These are phyloP conservation scores for Stratiomys singularior DNA, from an alignment of 2,888 invertebrate species.

Conservation along the genomic window DNA sequence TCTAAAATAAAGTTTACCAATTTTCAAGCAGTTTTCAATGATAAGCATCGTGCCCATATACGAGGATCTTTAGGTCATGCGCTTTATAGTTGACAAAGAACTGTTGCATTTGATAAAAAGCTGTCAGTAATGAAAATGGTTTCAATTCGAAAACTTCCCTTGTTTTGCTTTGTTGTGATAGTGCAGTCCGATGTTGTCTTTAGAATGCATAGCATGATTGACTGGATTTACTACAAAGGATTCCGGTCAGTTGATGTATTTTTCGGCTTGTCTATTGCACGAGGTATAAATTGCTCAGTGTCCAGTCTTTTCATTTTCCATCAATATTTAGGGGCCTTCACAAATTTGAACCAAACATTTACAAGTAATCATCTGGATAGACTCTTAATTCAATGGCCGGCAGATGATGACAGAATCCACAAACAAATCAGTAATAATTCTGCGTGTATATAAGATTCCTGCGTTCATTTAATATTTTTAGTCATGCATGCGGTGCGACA, in stretches of 20 bases:
- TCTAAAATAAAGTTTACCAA: too few species aligned
- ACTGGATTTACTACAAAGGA: neutral
- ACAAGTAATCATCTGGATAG: neutral
- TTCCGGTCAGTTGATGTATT: neutral
- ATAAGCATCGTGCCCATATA: too few species aligned
- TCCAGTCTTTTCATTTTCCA: too few species aligned
- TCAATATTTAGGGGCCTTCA: neutral
- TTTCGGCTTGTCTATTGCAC: constrained; percentile 20
- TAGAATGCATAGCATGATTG: neutral
- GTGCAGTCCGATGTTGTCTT: neutral
- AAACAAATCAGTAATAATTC: neutral
- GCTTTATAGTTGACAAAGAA: too few species aligned
- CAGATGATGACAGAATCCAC: neutral
- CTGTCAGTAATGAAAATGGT: neutral
- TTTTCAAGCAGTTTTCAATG: too few species aligned
- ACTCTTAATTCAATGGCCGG: neutral
- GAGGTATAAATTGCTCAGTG: neutral
- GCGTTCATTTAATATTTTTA: neutral
- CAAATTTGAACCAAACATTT: neutral
- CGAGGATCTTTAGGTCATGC: too few species aligned
- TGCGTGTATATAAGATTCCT: too few species aligned
- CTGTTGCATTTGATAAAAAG: too few species aligned
- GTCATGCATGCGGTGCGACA: neutral
- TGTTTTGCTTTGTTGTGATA: neutral
- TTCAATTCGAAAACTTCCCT: neutral